phyloP scores from a whole-genome alignment of 64 coral and sea anemone species.

The Stylophora pistillata region DNA sequence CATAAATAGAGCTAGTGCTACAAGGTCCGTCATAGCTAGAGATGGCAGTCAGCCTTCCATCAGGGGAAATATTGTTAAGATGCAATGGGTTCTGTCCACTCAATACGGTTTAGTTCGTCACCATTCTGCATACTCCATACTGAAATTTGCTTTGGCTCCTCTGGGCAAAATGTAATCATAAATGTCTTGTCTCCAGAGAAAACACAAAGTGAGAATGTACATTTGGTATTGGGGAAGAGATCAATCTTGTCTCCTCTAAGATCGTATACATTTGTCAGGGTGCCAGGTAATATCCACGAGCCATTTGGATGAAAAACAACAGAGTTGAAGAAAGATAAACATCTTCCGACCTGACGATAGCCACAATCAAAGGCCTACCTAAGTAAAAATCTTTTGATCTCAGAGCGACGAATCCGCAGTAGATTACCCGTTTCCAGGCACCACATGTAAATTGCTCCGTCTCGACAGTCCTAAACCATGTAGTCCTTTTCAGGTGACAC shows the following conservation, averaged over 20 bases:
- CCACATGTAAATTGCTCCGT: neutral
- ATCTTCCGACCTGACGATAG: neutral
- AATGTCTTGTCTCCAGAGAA: neutral
- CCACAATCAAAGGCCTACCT: neutral
- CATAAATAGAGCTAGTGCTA: no score
- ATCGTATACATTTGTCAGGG: neutral
- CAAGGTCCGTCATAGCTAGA: no score
- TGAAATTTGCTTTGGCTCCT: neutral
- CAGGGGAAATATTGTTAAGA: neutral
- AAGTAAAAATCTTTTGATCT: neutral
- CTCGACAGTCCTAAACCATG: neutral
- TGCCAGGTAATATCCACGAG: neutral
- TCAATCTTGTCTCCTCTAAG: neutral
- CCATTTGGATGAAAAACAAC: constrained; percentile 13
- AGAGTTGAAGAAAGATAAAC: neutral
- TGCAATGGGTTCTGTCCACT: neutral
- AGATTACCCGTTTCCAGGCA: neutral
- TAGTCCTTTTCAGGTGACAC: neutral
- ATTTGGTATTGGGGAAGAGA: neutral
- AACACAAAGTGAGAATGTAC: neutral
- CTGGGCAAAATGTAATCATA: neutral
- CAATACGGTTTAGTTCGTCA: neutral
- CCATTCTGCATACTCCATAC: constrained; percentile 21
- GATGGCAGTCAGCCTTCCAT: no score
- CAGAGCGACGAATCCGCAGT: neutral